Evolutionary conservation across 2,113 vertebrate species (phyloP).

Genomic region (Phaetusa simplex): DNA sequence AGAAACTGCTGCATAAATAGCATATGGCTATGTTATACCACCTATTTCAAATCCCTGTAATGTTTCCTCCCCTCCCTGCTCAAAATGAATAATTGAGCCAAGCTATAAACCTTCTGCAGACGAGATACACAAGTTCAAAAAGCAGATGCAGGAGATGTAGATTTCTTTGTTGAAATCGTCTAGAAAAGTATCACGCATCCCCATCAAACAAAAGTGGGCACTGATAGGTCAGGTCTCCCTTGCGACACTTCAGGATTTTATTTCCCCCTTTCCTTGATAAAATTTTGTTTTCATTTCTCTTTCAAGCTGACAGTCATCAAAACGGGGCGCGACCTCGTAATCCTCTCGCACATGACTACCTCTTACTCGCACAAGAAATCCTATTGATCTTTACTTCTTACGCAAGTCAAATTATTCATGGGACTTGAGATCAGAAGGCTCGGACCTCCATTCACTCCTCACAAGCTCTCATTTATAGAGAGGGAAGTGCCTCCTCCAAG

Average conservation of each 20-base stretch:
- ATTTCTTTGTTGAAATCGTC: slow-evolving; percentile 40
- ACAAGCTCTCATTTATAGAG: background rate
- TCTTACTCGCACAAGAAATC: background rate
- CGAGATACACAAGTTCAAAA: slow-evolving; percentile 59
- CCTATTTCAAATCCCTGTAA: slow-evolving; percentile 79
- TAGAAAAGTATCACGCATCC: background rate
- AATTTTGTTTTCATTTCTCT: slow-evolving; percentile 15
- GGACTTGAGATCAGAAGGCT: slow-evolving; percentile 18
- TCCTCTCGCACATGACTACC: slow-evolving; percentile 7
- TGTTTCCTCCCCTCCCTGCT: slow-evolving; percentile 64
- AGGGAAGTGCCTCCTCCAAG: background rate
- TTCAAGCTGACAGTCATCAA: background rate
- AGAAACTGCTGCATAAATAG: slow-evolving; percentile 84
- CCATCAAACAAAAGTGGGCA: background rate
- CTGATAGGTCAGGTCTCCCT: background rate
- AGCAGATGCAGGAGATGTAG: slow-evolving; percentile 57
- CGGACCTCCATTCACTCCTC: background rate
- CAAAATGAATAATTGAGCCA: slow-evolving; percentile 74
- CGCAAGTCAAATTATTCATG: background rate
- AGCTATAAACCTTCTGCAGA: slow-evolving; percentile 71
- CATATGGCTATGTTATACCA: slow-evolving; percentile 81
- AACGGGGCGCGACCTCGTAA: background rate
- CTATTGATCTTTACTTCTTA: slow-evolving; percentile 14
- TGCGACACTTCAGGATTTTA: background rate
- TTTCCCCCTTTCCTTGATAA: background rate